Conservation (phyloP, 2,888 invertebrate species). For the Spodoptera picta region DNA sequence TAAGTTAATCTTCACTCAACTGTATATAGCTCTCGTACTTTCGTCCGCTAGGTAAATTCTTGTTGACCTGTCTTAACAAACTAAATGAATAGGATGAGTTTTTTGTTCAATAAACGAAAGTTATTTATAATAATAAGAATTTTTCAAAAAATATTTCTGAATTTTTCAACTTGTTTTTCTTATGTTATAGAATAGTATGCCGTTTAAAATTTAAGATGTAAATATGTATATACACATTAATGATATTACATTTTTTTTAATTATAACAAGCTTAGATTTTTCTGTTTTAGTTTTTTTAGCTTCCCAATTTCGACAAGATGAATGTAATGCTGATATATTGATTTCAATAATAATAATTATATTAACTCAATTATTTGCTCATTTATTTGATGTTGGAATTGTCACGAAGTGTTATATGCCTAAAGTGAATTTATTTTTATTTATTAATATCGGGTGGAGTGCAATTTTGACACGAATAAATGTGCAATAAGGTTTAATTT, state of each 20-base stretch:
- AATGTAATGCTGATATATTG: conserved; percentile 37
- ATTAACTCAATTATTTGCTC: conserved; percentile 45
- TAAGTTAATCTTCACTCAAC: conserved; percentile 63
- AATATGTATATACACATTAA: conserved; percentile 87
- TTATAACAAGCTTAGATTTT: conserved; percentile 74
- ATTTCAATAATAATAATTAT: conserved; percentile 48
- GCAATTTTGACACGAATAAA: conserved; percentile 63
- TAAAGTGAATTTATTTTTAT: conserved; percentile 38
- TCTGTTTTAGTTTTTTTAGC: conserved; percentile 67
- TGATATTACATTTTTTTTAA: conserved; percentile 78
- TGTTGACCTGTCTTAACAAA: conserved; percentile 65
- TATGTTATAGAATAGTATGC: conserved; percentile 73
- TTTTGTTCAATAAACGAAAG: conserved; percentile 45
- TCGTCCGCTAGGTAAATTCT: conserved; percentile 77
- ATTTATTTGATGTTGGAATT: conserved; percentile 64
- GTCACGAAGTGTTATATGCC: conserved; percentile 45
- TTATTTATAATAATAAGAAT: conserved; percentile 59
- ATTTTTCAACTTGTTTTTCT: conserved; percentile 70
- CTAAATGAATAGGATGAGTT: conserved; percentile 47
- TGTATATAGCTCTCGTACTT: conserved; percentile 73
- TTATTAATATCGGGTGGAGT: conserved; percentile 50
- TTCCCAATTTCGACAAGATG: conserved; percentile 46
- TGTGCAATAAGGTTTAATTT: conserved; percentile 46
- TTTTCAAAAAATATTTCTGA: conserved; percentile 61
- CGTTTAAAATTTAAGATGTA: conserved; percentile 81